Evolutionary conservation across 2,888 invertebrate species (phyloP).

Genomic region (Cactoblastis cactorum): DNA sequence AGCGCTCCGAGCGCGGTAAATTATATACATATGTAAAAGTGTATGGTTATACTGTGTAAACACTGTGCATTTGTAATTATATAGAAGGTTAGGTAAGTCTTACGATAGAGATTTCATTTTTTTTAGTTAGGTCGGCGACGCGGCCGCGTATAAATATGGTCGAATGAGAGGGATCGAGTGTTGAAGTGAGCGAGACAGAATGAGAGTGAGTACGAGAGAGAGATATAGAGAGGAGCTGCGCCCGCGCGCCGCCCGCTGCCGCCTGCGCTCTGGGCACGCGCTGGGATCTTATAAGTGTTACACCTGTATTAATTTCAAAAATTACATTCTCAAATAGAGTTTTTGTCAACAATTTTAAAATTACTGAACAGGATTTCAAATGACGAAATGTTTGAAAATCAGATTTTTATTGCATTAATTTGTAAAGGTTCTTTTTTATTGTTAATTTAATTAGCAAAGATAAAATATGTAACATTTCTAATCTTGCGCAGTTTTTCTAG

Average conservation of each 20-base stretch:
- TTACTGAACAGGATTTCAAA: neutral
- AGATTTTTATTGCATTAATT: neutral
- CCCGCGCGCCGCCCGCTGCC: slow-evolving; percentile 15
- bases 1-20: slow-evolving; percentile 27
- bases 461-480: neutral
- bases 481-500: neutral
- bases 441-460: neutral
- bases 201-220: neutral
- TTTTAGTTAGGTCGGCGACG: slow-evolving; percentile 48
- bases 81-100: slow-evolving; percentile 63
- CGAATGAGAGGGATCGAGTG: slow-evolving; percentile 18
- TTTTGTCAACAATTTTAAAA: neutral
- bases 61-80: slow-evolving; percentile 77
- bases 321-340: neutral
- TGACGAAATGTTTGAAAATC: neutral
- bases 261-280: slow-evolving; percentile 9
- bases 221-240: slow-evolving; percentile 20
- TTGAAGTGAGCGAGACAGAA: slow-evolving; percentile 13
- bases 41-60: slow-evolving; percentile 64
- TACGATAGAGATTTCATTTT: slow-evolving; percentile 67
- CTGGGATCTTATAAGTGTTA: neutral
- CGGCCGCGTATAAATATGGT: slow-evolving; percentile 21
- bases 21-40: slow-evolving; percentile 69
- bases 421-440: too few species aligned
- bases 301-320: neutral